Percentiles rank a stretch among this genome's conserved stretches.
Evolutionary conservation across 2,888 invertebrate species (phyloP).

Genomic region (Cheiracanthium punctorium): DNA sequence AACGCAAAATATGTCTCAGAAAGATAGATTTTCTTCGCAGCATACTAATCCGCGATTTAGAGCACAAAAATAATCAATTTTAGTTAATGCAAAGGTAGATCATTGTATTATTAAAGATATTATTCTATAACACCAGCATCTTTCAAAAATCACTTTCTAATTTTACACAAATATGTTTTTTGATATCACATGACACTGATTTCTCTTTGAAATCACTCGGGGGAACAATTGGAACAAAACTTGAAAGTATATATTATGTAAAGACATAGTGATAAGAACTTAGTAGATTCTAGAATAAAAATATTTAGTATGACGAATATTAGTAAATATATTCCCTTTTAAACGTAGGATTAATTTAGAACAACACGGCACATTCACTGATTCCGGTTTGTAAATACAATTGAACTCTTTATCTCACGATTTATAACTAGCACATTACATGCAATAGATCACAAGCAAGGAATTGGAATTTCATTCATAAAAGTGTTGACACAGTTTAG

Average conservation of each 20-base stretch:
- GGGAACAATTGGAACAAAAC: constrained; percentile 64
- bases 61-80: too few relatives aligned
- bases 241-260: constrained; percentile 23
- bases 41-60: too few relatives aligned
- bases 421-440: not conserved
- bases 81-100: too few relatives aligned
- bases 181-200: constrained; percentile 34
- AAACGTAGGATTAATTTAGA: not conserved
- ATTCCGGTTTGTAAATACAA: constrained; percentile 3
- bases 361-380: not conserved
- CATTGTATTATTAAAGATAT: too few relatives aligned
- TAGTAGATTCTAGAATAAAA: not conserved
- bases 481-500: not conserved
- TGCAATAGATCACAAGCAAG: not conserved
- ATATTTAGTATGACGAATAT: not conserved
- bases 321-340: not conserved
- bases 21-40: too few relatives aligned
- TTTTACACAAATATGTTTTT: constrained; percentile 4
- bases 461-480: not conserved
- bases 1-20: too few relatives aligned
- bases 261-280: constrained; percentile 20
- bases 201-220: constrained; percentile 52
- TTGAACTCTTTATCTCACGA: too few relatives aligned
- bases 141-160: not conserved
- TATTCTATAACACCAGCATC: too few relatives aligned